Percentiles rank a stretch among this genome's conserved stretches.
Conservation (phyloP, 1,140 invertebrate species). For the Sitophilus oryzae region DNA sequence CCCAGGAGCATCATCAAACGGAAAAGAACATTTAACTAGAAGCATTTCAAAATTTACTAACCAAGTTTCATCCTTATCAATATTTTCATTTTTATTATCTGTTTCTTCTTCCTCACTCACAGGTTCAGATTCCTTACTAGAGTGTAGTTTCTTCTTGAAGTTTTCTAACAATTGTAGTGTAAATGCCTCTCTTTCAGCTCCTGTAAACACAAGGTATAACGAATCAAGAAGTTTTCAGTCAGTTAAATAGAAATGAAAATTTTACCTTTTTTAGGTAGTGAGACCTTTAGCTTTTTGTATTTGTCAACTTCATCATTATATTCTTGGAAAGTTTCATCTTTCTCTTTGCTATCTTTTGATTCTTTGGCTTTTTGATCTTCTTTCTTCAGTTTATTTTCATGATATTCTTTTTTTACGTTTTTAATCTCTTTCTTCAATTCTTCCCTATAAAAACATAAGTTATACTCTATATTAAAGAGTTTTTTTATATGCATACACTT, state of each 20-base stretch:
- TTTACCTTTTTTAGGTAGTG: slow-evolving; percentile 59
- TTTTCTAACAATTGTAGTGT: slow-evolving; percentile 75
- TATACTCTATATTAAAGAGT: slow-evolving; percentile 13
- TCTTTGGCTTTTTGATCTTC: slow-evolving; percentile 46
- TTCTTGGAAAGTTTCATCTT: slow-evolving; percentile 62
- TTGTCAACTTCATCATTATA: slow-evolving; percentile 72
- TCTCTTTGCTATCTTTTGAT: slow-evolving; percentile 45
- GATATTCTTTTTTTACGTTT: slow-evolving; percentile 63
- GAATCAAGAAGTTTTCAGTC: neutral
- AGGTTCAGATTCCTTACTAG: slow-evolving; percentile 61
- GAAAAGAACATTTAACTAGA: too few relatives aligned
- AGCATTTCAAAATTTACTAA: slow-evolving; percentile 13
- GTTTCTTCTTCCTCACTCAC: slow-evolving; percentile 40
- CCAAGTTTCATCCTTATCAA: slow-evolving; percentile 40
- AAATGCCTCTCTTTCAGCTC: slow-evolving; percentile 60
- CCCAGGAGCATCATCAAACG: too few relatives aligned
- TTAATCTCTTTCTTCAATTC: slow-evolving; percentile 72
- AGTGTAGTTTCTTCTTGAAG: slow-evolving; percentile 73
- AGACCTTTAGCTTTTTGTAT: slow-evolving; percentile 64
- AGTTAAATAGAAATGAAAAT: neutral
- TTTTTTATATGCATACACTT: slow-evolving; percentile 49
- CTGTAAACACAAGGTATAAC: neutral
- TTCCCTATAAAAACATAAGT: slow-evolving; percentile 52
- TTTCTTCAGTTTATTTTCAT: slow-evolving; percentile 57
- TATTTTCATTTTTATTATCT: slow-evolving; percentile 43